Evolutionary conservation across 2,888 invertebrate species (phyloP), one percentile per base, ranked within the genome.

Genomic region (Parnassius glacialis): DNA sequence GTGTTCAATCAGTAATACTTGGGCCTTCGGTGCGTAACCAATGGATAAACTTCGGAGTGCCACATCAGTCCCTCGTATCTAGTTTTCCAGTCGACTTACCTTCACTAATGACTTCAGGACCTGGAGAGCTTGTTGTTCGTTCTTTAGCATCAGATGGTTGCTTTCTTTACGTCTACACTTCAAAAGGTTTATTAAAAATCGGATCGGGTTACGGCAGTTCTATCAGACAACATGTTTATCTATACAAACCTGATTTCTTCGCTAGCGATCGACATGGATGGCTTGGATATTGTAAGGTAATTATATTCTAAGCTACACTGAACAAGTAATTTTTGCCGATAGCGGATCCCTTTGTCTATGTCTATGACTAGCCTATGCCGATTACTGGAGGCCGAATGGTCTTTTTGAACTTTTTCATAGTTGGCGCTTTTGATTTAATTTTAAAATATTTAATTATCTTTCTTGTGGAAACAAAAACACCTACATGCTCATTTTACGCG

Each of bases 181-280:
- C 95, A 10, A 95, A 95, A 73, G 97, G 97, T 1, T 91, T 99
- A 53, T 93, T 97, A 67, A 99, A 99, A 92, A 94, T 99, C 66
- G 99, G 99, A 16, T 97, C 98, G 57, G 99, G 99, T 9, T 97
- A 97, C 80, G 96, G 97, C 57, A 97, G 97, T 68, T 98, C 99
- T 9, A 94, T 97, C 69, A 96, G 96, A 84, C 98, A 98, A n/a
- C 96, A 97, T 76, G 93, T 98, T 25, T 97, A 98, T 80, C 91
- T 95, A 68, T 94, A 96, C 79, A 97, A 97, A 82, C 93, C 95
- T 41, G 85, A 90, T 66, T 96, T 97, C 81, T 97, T 98, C 80
- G 94, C 95, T 9, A 94, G 95, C 68, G 97, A 97, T 76, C 93
- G 93, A 55, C 93, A 93, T 69, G 97, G 97, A 56, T 97, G 96